phyloP scores from a whole-genome alignment of 2,888 invertebrate genomes.

The Amblyteles armatorius region DNA sequence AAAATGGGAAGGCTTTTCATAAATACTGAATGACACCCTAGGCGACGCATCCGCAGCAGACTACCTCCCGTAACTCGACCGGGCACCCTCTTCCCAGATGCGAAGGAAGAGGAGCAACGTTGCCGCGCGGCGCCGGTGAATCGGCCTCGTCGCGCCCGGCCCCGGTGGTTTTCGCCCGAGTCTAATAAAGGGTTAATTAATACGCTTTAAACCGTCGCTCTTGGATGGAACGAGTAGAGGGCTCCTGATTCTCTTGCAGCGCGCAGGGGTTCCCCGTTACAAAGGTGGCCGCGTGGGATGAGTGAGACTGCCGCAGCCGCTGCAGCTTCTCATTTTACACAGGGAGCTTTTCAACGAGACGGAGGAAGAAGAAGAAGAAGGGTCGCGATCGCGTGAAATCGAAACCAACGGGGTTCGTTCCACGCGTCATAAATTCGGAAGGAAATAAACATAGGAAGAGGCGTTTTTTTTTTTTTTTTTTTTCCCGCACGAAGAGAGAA shows the following conservation, averaged over 20 bases:
- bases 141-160: constrained; percentile 81
- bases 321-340: constrained; percentile 58
- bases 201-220: constrained; percentile 82
- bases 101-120: constrained; percentile 56
- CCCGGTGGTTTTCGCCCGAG: constrained; percentile 81
- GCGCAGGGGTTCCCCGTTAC: constrained; percentile 45
- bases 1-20: constrained; percentile 79
- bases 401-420: constrained; percentile 19
- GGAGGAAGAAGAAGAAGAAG: constrained; percentile 33
- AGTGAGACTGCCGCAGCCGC: constrained; percentile 27
- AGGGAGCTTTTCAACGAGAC: constrained; percentile 26
- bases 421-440: constrained; percentile 51
- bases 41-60: constrained; percentile 72
- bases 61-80: constrained; percentile 47
- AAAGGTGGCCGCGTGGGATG: constrained; percentile 58
- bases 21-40: constrained; percentile 82
- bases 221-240: constrained; percentile 66
- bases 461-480: constrained; percentile 41
- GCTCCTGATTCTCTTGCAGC: constrained; percentile 38
- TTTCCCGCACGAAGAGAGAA: neutral
- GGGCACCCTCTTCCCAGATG: constrained; percentile 49
- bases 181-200: constrained; percentile 84
- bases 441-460: constrained; percentile 47
- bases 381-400: constrained; percentile 32
- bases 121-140: constrained; percentile 72